Evolutionary conservation across 2,888 invertebrate genomes (phyloP).

Genomic region (Bimastos eiseni): DNA sequence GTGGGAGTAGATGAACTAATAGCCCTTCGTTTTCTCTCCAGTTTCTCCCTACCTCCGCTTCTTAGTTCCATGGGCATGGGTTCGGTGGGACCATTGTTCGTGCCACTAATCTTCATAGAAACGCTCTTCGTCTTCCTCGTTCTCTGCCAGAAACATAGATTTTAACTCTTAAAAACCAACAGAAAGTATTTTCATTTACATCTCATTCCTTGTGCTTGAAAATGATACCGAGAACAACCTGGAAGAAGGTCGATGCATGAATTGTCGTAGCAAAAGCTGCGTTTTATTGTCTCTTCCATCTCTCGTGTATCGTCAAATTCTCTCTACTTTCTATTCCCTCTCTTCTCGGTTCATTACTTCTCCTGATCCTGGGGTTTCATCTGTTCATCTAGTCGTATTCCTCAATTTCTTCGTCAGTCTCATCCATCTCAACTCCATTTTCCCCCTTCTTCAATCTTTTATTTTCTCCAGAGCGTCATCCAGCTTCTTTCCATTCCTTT

Average conservation of each 20-base stretch:
- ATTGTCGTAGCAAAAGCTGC: no score
- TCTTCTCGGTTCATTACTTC: neutral
- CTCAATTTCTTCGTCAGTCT: neutral
- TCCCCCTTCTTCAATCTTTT: neutral
- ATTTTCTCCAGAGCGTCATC: neutral
- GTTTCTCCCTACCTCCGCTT: neutral
- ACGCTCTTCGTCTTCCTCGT: no score
- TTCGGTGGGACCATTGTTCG: neutral
- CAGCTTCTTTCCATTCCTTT: neutral
- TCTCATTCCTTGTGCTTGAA: no score
- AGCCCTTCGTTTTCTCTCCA: neutral
- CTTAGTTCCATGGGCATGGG: neutral
- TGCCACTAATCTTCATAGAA: neutral
- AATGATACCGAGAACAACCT: no score
- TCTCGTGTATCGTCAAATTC: neutral
- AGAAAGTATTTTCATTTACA: no score
- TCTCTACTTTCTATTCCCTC: neutral
- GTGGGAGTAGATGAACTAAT: neutral
- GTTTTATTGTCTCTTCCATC: neutral
- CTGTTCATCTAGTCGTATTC: neutral
- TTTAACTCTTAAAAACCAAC: no score
- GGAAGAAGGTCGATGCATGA: no score
- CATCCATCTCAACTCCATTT: neutral
- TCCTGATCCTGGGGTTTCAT: neutral
- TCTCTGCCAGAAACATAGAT: no score